phyloP scores from a whole-genome alignment of 2,888 invertebrate genomes.

The Plebejus melissa region DNA sequence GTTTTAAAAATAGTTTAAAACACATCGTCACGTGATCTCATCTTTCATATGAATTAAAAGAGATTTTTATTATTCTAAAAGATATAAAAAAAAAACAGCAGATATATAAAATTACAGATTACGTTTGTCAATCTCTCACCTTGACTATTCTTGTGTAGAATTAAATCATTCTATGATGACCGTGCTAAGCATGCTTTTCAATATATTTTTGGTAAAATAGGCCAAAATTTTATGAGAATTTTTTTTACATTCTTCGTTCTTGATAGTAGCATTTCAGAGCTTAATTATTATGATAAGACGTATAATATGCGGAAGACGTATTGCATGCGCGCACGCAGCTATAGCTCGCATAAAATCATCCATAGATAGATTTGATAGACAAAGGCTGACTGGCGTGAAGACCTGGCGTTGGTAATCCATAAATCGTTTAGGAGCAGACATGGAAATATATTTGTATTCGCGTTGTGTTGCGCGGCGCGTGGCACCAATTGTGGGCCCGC shows the following conservation, averaged over 20 bases:
- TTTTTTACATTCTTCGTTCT: no score
- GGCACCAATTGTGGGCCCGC: conserved; percentile 71
- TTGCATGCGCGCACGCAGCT: not conserved
- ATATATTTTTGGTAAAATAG: no score
- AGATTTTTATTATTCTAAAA: not conserved
- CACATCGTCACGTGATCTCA: not conserved
- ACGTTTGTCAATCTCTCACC: no score
- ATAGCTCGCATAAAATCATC: not conserved
- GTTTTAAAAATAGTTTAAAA: not conserved
- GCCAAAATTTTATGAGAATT: no score
- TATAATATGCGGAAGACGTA: not conserved
- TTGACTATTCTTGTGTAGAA: no score
- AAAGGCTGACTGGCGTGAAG: not conserved
- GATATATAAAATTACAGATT: no score
- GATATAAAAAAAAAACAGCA: no score
- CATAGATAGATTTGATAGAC: not conserved
- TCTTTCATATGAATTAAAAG: not conserved
- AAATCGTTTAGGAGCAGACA: conserved; percentile 52
- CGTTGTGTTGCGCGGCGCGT: conserved; percentile 64
- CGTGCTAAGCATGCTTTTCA: no score
- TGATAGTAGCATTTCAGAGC: no score
- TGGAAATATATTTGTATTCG: conserved; percentile 69
- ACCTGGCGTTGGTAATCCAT: conserved; percentile 31
- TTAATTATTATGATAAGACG: not conserved
- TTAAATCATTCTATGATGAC: no score